Evolutionary conservation across 23 tunicate species (phyloP).

Genomic region (Trididemnum nubilum): DNA sequence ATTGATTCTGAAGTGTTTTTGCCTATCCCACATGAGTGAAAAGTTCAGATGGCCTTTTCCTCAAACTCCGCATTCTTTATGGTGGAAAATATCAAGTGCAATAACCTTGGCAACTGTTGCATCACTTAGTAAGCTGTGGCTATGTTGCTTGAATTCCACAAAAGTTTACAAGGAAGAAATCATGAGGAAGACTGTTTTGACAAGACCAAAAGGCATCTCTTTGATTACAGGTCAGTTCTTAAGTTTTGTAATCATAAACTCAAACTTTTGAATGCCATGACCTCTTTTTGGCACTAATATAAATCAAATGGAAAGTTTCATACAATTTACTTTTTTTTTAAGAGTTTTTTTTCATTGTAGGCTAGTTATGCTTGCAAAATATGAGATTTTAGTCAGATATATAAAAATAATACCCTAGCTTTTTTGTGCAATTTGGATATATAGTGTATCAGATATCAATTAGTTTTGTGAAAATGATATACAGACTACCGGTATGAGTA

Average conservation of each 20-base stretch:
- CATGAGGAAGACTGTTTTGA: conserved; percentile 19
- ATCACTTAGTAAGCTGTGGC: conserved; percentile 69
- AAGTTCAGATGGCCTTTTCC: conserved; percentile 81
- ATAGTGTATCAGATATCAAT: too few relatives aligned
- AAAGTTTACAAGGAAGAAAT: conserved; percentile 39
- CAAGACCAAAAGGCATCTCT: conserved; percentile 23
- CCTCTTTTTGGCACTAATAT: too few relatives aligned
- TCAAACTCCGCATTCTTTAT: conserved; percentile 24
- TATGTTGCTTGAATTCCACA: conserved; percentile 36
- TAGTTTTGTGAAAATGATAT: too few relatives aligned
- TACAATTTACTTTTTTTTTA: too few relatives aligned
- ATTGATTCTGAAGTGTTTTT: too few relatives aligned
- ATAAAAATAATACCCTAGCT: too few relatives aligned
- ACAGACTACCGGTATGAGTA: too few relatives aligned
- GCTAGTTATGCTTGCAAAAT: not conserved
- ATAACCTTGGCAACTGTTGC: conserved; percentile 52
- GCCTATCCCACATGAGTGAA: too few relatives aligned
- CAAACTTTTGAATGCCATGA: too few relatives aligned
- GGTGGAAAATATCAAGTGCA: conserved; percentile 61
- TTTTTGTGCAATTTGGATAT: too few relatives aligned
- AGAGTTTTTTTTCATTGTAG: not conserved
- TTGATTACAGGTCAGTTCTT: conserved; percentile 38
- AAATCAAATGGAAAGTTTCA: too few relatives aligned
- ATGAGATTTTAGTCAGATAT: not conserved
- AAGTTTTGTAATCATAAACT: not conserved